phyloP scores from a whole-genome alignment of 2,888 invertebrate species.

The Eupithecia tripunctaria region DNA sequence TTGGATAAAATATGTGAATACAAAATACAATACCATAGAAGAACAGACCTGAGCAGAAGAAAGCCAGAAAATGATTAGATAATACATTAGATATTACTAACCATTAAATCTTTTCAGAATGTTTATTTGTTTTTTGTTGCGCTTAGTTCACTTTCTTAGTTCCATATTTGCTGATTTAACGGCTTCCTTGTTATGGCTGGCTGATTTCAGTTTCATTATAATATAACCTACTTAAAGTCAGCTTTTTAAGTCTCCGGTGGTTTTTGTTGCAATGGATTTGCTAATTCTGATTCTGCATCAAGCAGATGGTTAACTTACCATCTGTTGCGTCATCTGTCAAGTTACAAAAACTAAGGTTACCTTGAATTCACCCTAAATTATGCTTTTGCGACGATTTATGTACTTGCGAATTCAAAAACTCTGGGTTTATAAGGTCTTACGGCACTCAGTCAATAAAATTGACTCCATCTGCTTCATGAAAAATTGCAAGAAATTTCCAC shows the following conservation, averaged over 20 bases:
- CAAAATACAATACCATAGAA: too few species aligned
- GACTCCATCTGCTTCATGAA: slow-evolving; percentile 3
- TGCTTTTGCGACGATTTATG: neutral
- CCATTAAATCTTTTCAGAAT: neutral
- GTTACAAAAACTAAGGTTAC: slow-evolving; percentile 28
- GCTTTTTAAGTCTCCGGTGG: neutral
- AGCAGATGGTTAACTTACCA: slow-evolving; percentile 22
- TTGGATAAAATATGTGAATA: slow-evolving; percentile 13
- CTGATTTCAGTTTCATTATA: neutral
- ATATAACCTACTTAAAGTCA: neutral
- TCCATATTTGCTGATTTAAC: neutral
- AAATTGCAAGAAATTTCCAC: slow-evolving; percentile 18
- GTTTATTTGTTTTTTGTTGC: neutral
- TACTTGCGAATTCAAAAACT: neutral
- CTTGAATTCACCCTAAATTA: slow-evolving; percentile 11
- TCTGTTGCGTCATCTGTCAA: slow-evolving; percentile 29
- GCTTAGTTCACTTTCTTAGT: neutral
- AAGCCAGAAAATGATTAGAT: neutral
- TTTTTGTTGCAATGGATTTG: neutral
- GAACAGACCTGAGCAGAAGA: neutral
- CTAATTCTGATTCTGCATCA: slow-evolving; percentile 4
- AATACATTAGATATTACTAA: too few species aligned
- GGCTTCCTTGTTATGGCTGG: neutral
- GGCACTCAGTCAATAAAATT: slow-evolving; percentile 7
- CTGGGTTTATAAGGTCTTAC: neutral